phyloP scores from a whole-genome alignment of 2,888 invertebrate genomes.

The Ptychoptera contaminata region DNA sequence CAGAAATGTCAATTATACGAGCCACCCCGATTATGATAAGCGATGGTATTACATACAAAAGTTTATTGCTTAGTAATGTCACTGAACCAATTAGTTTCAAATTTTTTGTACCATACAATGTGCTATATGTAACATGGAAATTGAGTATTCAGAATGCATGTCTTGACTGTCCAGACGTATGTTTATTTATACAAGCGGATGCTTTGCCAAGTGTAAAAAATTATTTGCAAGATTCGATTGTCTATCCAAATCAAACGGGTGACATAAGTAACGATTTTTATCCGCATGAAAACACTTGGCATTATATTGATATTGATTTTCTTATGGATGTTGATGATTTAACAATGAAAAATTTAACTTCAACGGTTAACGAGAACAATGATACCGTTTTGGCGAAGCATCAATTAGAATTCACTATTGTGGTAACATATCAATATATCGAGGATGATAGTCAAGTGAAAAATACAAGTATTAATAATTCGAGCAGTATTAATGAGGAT shows the following conservation, averaged over 20 bases:
- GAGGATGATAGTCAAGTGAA: background rate
- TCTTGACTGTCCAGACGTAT: constrained; percentile 30
- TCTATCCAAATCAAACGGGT: constrained; percentile 32
- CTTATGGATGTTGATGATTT: constrained; percentile 7
- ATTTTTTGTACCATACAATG: constrained; percentile 33
- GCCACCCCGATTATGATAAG: constrained; percentile 25
- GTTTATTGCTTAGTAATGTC: constrained; percentile 22
- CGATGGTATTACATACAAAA: constrained; percentile 21
- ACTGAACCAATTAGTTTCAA: constrained; percentile 27
- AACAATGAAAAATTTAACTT: constrained; percentile 3
- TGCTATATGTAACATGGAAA: constrained; percentile 22
- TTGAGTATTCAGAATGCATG: constrained; percentile 28
- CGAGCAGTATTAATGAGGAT: background rate
- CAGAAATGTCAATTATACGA: constrained; percentile 43
- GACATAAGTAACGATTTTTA: constrained; percentile 33
- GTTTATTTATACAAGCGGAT: constrained; percentile 35
- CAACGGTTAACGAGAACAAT: constrained; percentile 3
- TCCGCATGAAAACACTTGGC: constrained; percentile 42
- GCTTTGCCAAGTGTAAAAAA: constrained; percentile 37
- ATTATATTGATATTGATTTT: constrained; percentile 35
- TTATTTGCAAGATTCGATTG: constrained; percentile 33
- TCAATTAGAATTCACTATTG: constrained; percentile 16
- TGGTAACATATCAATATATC: constrained; percentile 31
- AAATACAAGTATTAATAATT: background rate
- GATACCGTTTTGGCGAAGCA: background rate